phyloP scores from a whole-genome alignment of 2,888 invertebrate genomes.

The Arenicola marina region DNA sequence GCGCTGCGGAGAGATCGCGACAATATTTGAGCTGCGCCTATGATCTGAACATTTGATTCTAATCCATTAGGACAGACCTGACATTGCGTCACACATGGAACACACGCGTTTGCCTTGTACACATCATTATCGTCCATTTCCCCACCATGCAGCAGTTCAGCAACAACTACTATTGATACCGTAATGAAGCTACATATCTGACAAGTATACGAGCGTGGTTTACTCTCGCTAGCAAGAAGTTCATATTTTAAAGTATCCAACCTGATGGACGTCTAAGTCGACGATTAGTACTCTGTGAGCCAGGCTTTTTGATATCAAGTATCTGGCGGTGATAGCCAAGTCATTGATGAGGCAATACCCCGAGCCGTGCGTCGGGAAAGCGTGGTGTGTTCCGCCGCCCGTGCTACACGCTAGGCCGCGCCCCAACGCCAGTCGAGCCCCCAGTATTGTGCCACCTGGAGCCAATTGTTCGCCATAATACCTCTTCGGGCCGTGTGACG shows the following conservation, averaged over 20 bases:
- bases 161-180: no score
- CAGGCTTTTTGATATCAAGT: constrained; percentile 28
- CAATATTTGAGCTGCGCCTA: no score
- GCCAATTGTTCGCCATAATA: background rate
- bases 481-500: no score
- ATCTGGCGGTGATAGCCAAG: constrained; percentile 46
- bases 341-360: constrained; percentile 57
- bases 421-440: constrained; percentile 39
- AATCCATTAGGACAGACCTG: no score
- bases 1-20: no score
- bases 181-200: no score
- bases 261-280: constrained; percentile 58
- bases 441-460: constrained; percentile 49
- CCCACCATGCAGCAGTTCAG: no score
- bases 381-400: constrained; percentile 56
- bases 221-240: background rate
- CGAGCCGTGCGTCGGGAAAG: constrained; percentile 47
- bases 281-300: constrained; percentile 47
- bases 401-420: constrained; percentile 52
- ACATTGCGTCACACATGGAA: no score
- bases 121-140: no score
- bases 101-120: no score
- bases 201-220: background rate
- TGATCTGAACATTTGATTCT: no score
- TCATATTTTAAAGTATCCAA: constrained; percentile 11